A percentile compares a stretch with the other conserved stretches of the same genome.
Conservation (phyloP, 2,113 vertebrate genomes). For the Pluvialis apricaria region DNA sequence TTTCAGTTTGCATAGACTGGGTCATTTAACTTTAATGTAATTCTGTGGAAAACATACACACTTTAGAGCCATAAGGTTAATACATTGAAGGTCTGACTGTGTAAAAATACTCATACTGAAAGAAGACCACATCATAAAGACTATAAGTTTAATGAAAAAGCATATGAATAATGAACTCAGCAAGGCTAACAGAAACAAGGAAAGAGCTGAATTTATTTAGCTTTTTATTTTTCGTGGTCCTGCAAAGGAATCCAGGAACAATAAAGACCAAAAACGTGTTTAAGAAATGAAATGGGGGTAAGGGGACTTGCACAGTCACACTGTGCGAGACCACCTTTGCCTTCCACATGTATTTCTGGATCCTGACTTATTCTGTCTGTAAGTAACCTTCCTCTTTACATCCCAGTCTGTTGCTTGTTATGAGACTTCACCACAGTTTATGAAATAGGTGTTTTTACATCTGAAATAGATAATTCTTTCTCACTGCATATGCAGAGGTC, state of each 20-base stretch:
- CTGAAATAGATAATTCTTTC: not conserved
- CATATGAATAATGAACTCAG: not conserved
- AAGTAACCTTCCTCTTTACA: not conserved
- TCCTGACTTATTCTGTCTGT: not conserved
- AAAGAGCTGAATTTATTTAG: not conserved
- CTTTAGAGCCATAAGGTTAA: not conserved
- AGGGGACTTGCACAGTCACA: not conserved
- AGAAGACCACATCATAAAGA: not conserved
- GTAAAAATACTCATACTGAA: not conserved
- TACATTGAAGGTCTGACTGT: not conserved
- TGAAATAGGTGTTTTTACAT: not conserved
- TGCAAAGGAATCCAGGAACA: not conserved
- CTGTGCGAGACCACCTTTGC: accelerated
- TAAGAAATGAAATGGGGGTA: not conserved
- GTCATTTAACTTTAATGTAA: not conserved
- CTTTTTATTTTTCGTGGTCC: not conserved
- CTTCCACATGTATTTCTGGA: not conserved
- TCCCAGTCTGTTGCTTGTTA: not conserved
- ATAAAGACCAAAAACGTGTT: accelerated
- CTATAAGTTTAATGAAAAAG: not conserved
- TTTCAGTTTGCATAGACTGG: not conserved
- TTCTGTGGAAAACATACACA: not conserved
- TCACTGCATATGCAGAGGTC: not conserved
- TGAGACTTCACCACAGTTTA: not conserved
- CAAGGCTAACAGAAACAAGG: not conserved